Base-by-base conservation (phyloP, 2,888 invertebrate genomes). In the Conomelus anceps region DNA sequence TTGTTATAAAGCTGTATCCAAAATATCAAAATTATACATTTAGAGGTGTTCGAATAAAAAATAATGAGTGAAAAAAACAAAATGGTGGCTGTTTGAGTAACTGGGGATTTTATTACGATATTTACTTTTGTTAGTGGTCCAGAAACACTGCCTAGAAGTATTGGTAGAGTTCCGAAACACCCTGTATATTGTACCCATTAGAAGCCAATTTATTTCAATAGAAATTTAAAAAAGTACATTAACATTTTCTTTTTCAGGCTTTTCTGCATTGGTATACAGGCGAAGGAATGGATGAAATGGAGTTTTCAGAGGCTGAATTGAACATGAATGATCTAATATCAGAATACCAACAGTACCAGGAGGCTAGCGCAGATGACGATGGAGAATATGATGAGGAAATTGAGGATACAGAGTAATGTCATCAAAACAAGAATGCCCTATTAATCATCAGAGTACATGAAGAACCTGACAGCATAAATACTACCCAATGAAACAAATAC, bases 231-330 rank as follows among this genome's bases (percentile, higher is more conserved):
- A 7, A 26, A 4, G 11, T 26, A 11, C 11, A 26, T 34, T 34
- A 4, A n/a, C n/a, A n/a, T 63, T 63, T n/a, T n/a, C n/a, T n/a
- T n/a, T 85, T 23, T 20, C 85, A 85, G 24, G 23, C 24, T 17
- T 85, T 85, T 22, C 23, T 98, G 94, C 98, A 98, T 95, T 98
- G 98, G 98, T 98, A 98, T 95, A 98, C 98, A 26, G 98, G 98
- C 91, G 98, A 98, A 94, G 98, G 98, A 88, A 96, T 96, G 96
- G 96, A 96, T 92, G 96, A 96, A 92, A 95, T 94, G 94, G 96
- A 96, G 92, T 96, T 96, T 93, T 95, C 94, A 6, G 96, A 96
- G 92, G 96, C 96, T 6, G 95, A 96, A 92, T 94, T 95, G 88
- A 96, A 97, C 93, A 96, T 97, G 96, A 96, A 95, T 91, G 96